Base-by-base conservation (phyloP, 2,797 vertebrate species). In the Sebastes variabilis region DNA sequence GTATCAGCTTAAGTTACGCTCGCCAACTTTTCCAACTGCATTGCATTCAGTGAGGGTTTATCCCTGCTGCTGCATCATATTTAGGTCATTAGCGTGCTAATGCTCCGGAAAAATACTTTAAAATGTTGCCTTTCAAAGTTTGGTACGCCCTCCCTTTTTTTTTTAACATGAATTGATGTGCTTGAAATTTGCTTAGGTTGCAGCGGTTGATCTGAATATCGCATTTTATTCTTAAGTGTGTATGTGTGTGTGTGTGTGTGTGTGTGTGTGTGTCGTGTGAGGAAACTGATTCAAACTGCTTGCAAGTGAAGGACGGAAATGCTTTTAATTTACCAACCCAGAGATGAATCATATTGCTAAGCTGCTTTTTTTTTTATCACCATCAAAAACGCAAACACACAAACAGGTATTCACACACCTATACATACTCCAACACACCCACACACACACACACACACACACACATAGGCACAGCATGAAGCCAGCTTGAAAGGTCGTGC, bases 181-280 rank as follows among this genome's bases (percentile, higher is more conserved):
- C 61, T 52, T 64, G 29, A 71, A 84, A 88, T 79, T 11, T 84
- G 75, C 82, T 88, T 79, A 75, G 62, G 74, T 61, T 82, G 73
- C 82, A 87, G 77, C 58, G 20, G 73, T 71, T 84, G 58, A 84
- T 79, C 55, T 81, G 60, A 62, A 77, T 68, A 78, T 29, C 24
- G 68, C 49, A 72, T 84, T 82, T 78, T 71, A 77, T 77, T 76
- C 59, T 54, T 32, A 20, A 18, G 55, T 61, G 2, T 59, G 24
- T 49, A 9, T 71, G 29, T 66, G 6, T 64, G 9, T 38, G 60
- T 4, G 25, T 74, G 32, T 18, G 32, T 56, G 59, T 55, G 55
- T 13, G 49, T 74, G 32, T 18, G 32, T 56, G 59, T 55, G 55
- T 13, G 49, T 16, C 46, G 55, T 13, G 49, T 16, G 22, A 52